phyloP scores from a whole-genome alignment of 1,140 invertebrate species.

The Pygmarrhopalites habei region DNA sequence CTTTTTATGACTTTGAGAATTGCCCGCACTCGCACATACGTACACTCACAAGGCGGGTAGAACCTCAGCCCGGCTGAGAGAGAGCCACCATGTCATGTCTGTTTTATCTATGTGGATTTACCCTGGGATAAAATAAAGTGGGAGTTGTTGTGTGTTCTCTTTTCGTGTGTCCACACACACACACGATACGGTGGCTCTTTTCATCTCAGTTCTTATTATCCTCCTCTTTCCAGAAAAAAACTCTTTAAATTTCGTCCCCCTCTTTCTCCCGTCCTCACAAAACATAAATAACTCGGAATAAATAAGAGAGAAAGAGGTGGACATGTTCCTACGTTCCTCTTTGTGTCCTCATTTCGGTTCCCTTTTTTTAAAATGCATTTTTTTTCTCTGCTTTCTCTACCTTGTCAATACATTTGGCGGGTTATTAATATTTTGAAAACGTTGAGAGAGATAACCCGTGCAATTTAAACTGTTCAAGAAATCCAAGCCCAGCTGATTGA shows the following conservation, averaged over 20 bases:
- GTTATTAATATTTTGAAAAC: no score
- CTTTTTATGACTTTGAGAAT: constrained; percentile 1
- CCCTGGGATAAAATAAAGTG: neutral
- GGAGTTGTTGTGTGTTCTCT: neutral
- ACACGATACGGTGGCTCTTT: neutral
- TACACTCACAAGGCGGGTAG: no score
- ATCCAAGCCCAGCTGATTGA: neutral
- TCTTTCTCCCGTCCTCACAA: neutral
- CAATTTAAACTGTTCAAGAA: no score
- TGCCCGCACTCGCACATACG: no score
- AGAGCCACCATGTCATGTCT: neutral
- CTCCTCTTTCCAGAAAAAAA: neutral
- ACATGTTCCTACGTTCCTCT: neutral
- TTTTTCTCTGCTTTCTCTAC: no score
- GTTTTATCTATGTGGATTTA: neutral
- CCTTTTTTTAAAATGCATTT: no score
- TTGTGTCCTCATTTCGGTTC: neutral
- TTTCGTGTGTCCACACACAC: neutral
- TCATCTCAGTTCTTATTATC: neutral
- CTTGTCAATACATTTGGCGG: no score
- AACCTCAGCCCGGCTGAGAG: no score
- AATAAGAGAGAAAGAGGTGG: neutral
- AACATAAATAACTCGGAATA: neutral
- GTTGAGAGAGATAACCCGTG: no score
- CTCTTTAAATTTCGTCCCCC: neutral